Conservation (phyloP, 1,140 invertebrate species). For the Drosophila ogumai region DNA sequence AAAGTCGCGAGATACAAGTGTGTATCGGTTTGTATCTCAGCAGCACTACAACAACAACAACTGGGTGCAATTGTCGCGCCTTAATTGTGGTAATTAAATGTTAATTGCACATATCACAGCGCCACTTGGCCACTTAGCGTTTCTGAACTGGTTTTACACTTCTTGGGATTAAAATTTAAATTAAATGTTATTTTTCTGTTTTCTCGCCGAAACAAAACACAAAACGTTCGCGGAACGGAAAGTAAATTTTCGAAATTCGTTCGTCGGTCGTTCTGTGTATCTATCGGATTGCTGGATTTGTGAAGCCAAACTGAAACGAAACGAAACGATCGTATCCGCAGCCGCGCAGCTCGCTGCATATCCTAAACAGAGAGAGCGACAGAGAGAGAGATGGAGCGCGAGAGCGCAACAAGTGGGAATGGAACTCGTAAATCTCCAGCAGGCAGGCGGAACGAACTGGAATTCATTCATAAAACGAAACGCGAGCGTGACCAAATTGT, state of each 20-base stretch:
- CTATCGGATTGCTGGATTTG: conserved; percentile 83
- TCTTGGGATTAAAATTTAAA: conserved; percentile 52
- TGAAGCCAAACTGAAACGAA: conserved; percentile 84
- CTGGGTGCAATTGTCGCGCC: conserved; percentile 29
- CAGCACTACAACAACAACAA: background rate
- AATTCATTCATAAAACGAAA: conserved; percentile 80
- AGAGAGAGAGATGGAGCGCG: conserved; percentile 37
- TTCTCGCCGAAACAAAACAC: conserved; percentile 41
- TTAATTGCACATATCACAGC: conserved; percentile 60
- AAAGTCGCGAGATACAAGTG: conserved; percentile 62
- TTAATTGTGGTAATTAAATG: conserved; percentile 47
- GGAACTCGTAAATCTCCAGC: conserved; percentile 61
- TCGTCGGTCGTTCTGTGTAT: conserved; percentile 76
- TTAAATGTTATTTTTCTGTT: conserved; percentile 40
- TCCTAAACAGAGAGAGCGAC: conserved; percentile 73
- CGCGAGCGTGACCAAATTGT: conserved; percentile 18
- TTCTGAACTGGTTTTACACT: conserved; percentile 34
- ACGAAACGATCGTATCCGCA: conserved; percentile 79
- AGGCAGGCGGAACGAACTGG: conserved; percentile 63
- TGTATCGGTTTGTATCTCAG: conserved; percentile 52
- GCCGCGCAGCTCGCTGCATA: conserved; percentile 50
- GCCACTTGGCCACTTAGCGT: conserved; percentile 34
- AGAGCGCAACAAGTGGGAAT: conserved; percentile 72
- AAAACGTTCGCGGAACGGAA: conserved; percentile 62
- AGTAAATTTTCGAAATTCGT: conserved; percentile 54